Percentiles rank a stretch among this genome's conserved stretches.
Evolutionary conservation across 2,797 vertebrate genomes (phyloP).

Genomic region (Amniataba percoides): DNA sequence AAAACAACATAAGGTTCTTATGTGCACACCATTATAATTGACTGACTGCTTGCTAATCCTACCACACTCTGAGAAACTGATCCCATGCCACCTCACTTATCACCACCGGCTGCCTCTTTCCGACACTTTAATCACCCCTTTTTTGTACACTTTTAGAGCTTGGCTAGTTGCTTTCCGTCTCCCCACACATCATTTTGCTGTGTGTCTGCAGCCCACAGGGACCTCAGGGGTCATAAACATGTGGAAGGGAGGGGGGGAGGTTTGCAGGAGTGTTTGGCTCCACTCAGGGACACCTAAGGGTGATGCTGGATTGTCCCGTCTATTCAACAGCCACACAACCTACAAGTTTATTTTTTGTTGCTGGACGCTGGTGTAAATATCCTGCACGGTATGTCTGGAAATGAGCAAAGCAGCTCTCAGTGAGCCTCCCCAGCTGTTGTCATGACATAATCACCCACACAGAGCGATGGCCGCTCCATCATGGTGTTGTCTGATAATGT

Average conservation of each 20-base stretch:
- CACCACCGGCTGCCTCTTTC: constrained; percentile 71
- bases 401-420: constrained; percentile 41
- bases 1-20: constrained; percentile 36
- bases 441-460: constrained; percentile 60
- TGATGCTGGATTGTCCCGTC: constrained; percentile 45
- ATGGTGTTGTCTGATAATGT: constrained; percentile 46
- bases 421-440: constrained; percentile 73
- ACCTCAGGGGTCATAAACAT: constrained; percentile 76
- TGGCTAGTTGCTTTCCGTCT: constrained; percentile 74
- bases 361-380: constrained; percentile 70
- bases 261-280: constrained; percentile 57
- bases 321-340: constrained; percentile 37
- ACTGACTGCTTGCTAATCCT: constrained; percentile 69
- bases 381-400: constrained; percentile 56
- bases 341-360: constrained; percentile 70
- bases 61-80: constrained; percentile 64
- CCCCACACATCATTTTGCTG: constrained; percentile 79
- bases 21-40: constrained; percentile 47
- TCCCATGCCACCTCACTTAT: constrained; percentile 80
- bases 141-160: constrained; percentile 64
- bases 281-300: constrained; percentile 71
- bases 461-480: constrained; percentile 34
- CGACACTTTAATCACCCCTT: constrained; percentile 81
- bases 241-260: constrained; percentile 34
- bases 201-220: constrained; percentile 51